These are phyloP conservation scores for Diplazon laetatorius DNA, from an alignment of 2,888 invertebrate genomes.

Conservation along the genomic window DNA sequence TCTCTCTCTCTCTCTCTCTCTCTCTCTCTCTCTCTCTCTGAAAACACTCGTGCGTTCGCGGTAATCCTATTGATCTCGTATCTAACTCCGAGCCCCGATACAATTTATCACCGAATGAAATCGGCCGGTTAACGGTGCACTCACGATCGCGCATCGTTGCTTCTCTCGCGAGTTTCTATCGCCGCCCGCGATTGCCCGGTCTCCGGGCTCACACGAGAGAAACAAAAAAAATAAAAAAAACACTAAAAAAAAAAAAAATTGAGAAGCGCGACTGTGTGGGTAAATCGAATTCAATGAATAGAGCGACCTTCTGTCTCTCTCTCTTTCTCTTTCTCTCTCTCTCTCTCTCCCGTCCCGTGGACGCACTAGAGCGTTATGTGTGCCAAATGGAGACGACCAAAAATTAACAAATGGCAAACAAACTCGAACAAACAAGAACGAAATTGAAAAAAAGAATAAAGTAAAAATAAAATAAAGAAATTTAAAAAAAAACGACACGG, in stretches of 20 bases:
- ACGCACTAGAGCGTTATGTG: constrained; percentile 9
- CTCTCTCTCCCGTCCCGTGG: constrained; percentile 4
- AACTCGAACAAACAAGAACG: too few species aligned
- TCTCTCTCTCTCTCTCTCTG: constrained; percentile 26
- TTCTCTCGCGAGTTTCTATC: constrained; percentile 17
- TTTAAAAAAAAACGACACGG: too few species aligned
- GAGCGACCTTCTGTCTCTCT: too few species aligned
- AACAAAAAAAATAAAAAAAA: too few species aligned
- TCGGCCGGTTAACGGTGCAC: constrained; percentile 65
- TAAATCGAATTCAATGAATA: constrained; percentile 55
- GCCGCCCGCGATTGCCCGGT: neutral
- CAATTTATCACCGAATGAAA: constrained; percentile 64
- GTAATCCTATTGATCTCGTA: constrained; percentile 64
- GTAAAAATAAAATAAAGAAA: too few species aligned
- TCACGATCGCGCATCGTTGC: constrained; percentile 49
- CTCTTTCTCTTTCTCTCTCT: too few species aligned
- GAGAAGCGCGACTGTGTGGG: constrained; percentile 33
- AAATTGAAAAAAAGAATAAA: too few species aligned
- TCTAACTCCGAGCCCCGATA: constrained; percentile 63
- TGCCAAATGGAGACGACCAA: too few species aligned
- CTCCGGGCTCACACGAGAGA: constrained; percentile 25
- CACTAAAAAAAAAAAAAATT: constrained; percentile 24
- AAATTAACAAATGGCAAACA: too few species aligned
- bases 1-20: neutral
- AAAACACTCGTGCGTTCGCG: constrained; percentile 41